Percentiles rank a stretch among this genome's conserved stretches.
Conservation (phyloP, 2,797 vertebrate species). For the Catostomus latipinnis region DNA sequence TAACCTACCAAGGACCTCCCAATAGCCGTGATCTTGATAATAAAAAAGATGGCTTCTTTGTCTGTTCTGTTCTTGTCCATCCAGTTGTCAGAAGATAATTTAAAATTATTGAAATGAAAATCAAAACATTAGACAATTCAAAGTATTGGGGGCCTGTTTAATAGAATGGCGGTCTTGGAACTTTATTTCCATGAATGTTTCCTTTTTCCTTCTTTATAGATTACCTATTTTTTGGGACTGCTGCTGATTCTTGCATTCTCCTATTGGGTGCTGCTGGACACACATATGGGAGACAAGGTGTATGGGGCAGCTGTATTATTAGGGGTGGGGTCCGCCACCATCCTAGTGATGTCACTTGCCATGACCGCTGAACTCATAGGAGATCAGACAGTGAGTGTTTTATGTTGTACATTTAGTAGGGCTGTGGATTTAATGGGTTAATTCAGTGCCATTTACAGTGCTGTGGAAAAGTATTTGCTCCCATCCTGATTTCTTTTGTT, state of each 20-base stretch:
- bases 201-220: constrained; percentile 68
- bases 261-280: constrained; percentile 85
- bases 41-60: no score
- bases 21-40: no score
- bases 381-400: constrained; percentile 82
- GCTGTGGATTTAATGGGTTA: background rate
- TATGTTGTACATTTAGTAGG: background rate
- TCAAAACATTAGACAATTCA: no score
- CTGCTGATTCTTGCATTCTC: constrained; percentile 87
- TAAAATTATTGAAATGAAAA: no score
- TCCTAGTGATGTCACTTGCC: constrained; percentile 91
- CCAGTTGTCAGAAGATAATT: no score
- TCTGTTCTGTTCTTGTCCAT: no score
- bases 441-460: background rate
- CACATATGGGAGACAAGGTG: constrained; percentile 73
- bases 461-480: no score
- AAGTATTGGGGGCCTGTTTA: no score
- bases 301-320: constrained; percentile 85
- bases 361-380: constrained; percentile 96
- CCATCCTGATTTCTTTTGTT: no score
- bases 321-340: constrained; percentile 86
- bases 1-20: no score
- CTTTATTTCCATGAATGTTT: background rate
- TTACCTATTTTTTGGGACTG: constrained; percentile 90
- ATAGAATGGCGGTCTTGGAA: no score